These are phyloP conservation scores for Tragulus kanchil DNA, from an alignment of 2,113 vertebrate species.

Conservation along the genomic window DNA sequence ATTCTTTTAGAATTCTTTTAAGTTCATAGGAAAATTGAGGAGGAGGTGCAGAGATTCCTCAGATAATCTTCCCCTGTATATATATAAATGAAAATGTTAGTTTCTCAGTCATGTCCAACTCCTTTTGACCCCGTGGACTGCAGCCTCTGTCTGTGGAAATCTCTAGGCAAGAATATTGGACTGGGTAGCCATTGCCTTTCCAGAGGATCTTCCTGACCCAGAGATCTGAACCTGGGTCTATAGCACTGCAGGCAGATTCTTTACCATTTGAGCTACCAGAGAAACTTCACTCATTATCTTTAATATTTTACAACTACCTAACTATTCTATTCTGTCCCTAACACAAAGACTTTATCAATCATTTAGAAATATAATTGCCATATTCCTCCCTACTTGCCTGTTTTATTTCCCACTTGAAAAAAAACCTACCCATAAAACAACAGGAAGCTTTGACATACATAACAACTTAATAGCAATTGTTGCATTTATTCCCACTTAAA, in stretches of 20 bases:
- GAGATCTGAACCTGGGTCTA: too few species aligned
- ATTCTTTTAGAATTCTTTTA: not conserved
- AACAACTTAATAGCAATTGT: not conserved
- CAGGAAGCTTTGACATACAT: not conserved
- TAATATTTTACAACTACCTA: too few species aligned
- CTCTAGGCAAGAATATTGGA: not conserved
- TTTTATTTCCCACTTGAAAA: conserved; percentile 5
- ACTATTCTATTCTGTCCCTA: too few species aligned
- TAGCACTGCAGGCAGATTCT: too few species aligned
- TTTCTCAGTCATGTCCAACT: not conserved
- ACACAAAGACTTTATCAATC: not conserved
- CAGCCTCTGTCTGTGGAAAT: not conserved
- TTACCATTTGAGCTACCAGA: too few species aligned
- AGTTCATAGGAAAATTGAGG: not conserved
- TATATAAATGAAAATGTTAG: not conserved
- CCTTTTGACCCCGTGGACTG: not conserved
- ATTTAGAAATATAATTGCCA: not conserved
- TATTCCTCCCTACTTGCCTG: not conserved
- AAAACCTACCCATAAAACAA: not conserved
- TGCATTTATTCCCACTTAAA: not conserved
- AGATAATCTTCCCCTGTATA: not conserved
- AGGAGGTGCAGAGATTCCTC: not conserved
- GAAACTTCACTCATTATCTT: too few species aligned
- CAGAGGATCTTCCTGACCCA: too few species aligned
- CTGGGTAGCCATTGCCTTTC: not conserved